These are phyloP conservation scores for Varecia variegata DNA, from an alignment of 2,797 vertebrate species.

Conservation along the genomic window DNA sequence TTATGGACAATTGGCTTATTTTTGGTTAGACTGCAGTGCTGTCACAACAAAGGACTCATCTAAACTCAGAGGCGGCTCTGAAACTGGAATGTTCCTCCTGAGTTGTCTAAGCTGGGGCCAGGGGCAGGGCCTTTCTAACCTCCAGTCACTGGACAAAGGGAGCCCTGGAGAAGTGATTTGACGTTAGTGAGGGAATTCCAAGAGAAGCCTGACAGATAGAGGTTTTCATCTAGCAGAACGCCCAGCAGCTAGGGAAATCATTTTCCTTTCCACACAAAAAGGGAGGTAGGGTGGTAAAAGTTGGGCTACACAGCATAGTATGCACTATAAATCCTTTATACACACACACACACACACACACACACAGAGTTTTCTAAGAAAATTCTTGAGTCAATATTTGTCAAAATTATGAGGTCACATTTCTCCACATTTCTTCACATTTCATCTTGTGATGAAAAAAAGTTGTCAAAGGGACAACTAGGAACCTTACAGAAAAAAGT, in stretches of 20 bases:
- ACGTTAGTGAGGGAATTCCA: not conserved
- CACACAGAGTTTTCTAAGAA: not conserved
- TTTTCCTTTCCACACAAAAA: not conserved
- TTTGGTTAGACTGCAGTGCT: not conserved
- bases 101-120: not conserved
- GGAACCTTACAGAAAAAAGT: not conserved
- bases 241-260: not conserved
- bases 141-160: not conserved
- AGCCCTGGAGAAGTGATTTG: not conserved
- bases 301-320: not conserved
- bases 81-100: not conserved
- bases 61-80: not conserved
- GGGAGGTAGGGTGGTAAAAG: not conserved
- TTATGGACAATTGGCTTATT: not conserved
- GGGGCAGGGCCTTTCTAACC: not conserved
- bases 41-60: not conserved
- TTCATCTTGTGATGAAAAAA: not conserved
- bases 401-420: not conserved
- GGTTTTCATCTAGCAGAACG: not conserved
- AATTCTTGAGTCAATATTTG: not conserved
- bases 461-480: not conserved
- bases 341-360: not conserved
- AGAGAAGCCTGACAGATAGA: not conserved
- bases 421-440: too few species aligned
- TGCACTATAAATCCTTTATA: not conserved